Conservation (phyloP, 2,797 vertebrate genomes). For the Amblyraja radiata region DNA sequence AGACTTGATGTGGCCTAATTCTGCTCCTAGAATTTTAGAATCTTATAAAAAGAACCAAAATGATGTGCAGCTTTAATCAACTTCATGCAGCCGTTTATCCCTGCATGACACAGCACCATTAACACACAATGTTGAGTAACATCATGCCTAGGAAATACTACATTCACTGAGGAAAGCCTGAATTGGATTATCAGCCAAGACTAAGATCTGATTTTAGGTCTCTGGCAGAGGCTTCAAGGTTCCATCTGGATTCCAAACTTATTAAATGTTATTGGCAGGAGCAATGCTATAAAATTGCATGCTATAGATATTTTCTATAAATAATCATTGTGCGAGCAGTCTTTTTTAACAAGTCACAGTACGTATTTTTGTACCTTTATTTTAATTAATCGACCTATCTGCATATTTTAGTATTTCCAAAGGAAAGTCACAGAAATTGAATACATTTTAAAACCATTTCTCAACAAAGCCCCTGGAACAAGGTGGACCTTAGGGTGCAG, state of each 20-base stretch:
- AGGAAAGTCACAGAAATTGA: not conserved
- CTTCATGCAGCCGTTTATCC: too few species aligned
- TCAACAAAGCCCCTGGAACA: conserved; percentile 10
- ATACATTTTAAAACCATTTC: not conserved
- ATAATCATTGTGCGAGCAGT: not conserved
- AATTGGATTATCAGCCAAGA: conserved; percentile 18
- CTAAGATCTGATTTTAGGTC: not conserved
- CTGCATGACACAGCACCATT: not conserved
- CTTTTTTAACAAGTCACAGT: not conserved
- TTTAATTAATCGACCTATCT: not conserved
- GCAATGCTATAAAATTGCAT: not conserved
- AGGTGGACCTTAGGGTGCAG: conserved; percentile 13
- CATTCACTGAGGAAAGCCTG: conserved; percentile 16
- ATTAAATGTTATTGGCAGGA: conserved; percentile 18
- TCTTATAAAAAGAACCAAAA: not conserved
- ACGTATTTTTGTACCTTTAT: not conserved
- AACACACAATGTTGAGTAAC: not conserved
- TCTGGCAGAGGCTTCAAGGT: not conserved
- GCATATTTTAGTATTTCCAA: not conserved
- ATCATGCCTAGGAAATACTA: not conserved
- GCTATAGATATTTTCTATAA: not conserved
- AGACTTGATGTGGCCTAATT: too few species aligned
- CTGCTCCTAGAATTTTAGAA: too few species aligned
- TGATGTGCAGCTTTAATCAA: not conserved
- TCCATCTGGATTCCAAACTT: conserved; percentile 12